phyloP scores from a whole-genome alignment of 2,888 invertebrate species.

The Sarcophaga rosellei region DNA sequence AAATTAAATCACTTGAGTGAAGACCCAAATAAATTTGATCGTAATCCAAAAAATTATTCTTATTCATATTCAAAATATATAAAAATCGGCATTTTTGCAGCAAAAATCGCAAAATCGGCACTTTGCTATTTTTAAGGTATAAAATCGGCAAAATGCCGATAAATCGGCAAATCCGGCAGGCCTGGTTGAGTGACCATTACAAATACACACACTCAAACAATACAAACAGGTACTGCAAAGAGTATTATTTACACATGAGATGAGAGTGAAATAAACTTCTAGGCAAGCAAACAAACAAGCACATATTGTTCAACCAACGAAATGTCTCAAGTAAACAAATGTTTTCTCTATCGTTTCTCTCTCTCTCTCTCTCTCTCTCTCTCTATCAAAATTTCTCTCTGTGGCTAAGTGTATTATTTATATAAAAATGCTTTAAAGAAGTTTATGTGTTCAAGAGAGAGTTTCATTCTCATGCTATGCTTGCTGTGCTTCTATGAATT shows the following conservation, averaged over 20 bases:
- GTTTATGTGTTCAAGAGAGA: background rate
- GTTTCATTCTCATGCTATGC: no score
- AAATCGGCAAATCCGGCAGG: no score
- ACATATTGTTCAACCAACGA: background rate
- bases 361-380: background rate
- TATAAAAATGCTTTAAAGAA: background rate
- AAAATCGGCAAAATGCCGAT: no score
- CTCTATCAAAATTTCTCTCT: background rate
- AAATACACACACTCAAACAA: background rate
- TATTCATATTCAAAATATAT: no score
- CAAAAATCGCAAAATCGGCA: no score
- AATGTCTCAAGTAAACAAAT: background rate
- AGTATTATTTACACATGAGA: background rate
- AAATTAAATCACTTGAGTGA: no score
- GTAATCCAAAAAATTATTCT: no score
- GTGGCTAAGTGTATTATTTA: background rate
- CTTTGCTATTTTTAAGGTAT: no score
- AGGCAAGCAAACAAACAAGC: background rate
- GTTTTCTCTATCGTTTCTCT: no score
- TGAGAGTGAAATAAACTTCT: background rate
- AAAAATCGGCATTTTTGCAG: no score
- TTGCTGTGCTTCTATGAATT: no score
- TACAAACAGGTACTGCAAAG: background rate
- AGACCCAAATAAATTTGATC: no score
- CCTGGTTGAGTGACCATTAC: slow-evolving; percentile 48